Evolutionary conservation across 2,113 vertebrate genomes (phyloP).

Genomic region (Apistogramma diplotaenia): DNA sequence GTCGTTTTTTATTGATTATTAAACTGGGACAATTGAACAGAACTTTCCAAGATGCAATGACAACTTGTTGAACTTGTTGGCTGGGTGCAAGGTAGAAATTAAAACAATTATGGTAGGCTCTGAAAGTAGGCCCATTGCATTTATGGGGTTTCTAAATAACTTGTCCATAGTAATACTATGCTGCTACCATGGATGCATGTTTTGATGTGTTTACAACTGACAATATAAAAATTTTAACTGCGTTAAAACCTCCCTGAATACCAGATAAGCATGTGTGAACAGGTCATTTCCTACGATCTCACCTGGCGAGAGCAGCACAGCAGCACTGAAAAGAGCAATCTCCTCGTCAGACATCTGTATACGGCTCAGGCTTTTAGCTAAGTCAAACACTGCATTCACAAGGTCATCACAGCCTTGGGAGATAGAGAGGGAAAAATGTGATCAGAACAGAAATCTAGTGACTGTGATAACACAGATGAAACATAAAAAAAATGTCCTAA

Average conservation of each 20-base stretch:
- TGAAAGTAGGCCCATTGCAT: neutral
- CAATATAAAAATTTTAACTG: neutral
- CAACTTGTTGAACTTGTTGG: neutral
- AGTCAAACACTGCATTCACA: conserved; percentile 81
- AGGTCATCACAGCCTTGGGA: conserved; percentile 86
- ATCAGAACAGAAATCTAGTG: neutral
- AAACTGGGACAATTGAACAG: neutral
- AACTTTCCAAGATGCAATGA: no score
- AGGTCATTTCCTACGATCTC: neutral
- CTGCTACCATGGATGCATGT: neutral
- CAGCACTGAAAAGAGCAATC: conserved; percentile 86
- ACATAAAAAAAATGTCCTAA: neutral
- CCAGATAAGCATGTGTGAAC: neutral
- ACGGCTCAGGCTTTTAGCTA: conserved; percentile 83
- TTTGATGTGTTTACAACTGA: neutral
- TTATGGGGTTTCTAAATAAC: neutral
- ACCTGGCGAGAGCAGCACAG: conserved; percentile 88
- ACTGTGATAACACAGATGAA: neutral
- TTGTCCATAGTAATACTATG: neutral
- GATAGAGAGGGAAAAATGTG: neutral
- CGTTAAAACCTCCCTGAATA: neutral
- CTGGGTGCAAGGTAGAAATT: neutral
- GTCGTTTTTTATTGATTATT: neutral
- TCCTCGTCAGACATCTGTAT: conserved; percentile 87
- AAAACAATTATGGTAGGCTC: neutral